Evolutionary conservation across 2,797 vertebrate genomes (phyloP).

Genomic region (Spea hammondii): DNA sequence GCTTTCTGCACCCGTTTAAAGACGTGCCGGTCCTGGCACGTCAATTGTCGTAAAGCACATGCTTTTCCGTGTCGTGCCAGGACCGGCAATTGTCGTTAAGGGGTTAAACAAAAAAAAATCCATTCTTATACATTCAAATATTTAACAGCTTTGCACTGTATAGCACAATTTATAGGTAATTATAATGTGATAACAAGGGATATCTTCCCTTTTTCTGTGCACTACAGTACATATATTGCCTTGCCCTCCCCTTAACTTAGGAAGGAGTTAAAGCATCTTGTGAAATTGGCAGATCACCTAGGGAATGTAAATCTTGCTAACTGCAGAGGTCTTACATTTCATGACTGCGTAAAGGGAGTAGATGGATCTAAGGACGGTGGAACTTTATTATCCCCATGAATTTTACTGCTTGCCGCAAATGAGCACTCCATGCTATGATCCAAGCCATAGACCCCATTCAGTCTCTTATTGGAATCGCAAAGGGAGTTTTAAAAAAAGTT

Average conservation of each 20-base stretch:
- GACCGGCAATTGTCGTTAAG: too few relatives aligned
- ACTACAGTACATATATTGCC: too few relatives aligned
- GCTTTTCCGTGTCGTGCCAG: too few relatives aligned
- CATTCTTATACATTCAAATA: too few relatives aligned
- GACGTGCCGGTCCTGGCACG: too few relatives aligned
- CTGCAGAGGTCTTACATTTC: slow-evolving; percentile 47
- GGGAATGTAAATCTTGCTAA: slow-evolving; percentile 44
- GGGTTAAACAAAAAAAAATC: too few relatives aligned
- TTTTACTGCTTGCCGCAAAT: slow-evolving; percentile 49
- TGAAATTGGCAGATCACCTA: slow-evolving; percentile 32
- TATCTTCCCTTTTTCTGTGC: too few relatives aligned
- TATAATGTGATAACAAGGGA: too few relatives aligned
- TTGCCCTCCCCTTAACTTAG: not conserved
- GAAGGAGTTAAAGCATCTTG: slow-evolving; percentile 33
- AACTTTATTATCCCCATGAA: slow-evolving; percentile 51
- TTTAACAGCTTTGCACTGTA: too few relatives aligned
- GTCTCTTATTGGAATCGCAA: slow-evolving; percentile 42
- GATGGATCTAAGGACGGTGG: slow-evolving; percentile 41
- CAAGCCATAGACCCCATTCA: slow-evolving; percentile 40
- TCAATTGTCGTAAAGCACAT: too few relatives aligned
- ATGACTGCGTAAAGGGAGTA: slow-evolving; percentile 47
- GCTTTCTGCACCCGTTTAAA: too few relatives aligned
- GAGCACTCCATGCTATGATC: slow-evolving; percentile 37
- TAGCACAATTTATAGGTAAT: too few relatives aligned
- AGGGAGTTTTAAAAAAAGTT: slow-evolving; percentile 49